A percentile compares a stretch with the other conserved stretches of the same genome.
Conservation (phyloP, 2,113 vertebrate species). For the Paramisgurnus dabryanus region DNA sequence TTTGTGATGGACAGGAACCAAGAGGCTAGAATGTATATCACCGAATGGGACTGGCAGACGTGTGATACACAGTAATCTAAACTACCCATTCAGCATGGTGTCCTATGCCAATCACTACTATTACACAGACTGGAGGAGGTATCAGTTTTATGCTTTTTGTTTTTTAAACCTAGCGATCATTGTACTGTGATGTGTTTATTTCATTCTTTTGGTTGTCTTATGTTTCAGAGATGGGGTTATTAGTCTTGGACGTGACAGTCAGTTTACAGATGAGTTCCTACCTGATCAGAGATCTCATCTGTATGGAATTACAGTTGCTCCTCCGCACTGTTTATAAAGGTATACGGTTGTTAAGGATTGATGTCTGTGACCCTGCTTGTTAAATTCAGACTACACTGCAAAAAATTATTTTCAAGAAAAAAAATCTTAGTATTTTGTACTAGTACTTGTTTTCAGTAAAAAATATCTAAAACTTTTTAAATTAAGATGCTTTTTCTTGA, state of each 20-base stretch:
- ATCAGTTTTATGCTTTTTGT: neutral
- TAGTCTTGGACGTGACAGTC: slow-evolving; percentile 80
- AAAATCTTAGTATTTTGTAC: no score
- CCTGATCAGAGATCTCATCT: slow-evolving; percentile 94
- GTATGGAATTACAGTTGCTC: slow-evolving; percentile 90
- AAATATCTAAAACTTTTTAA: no score
- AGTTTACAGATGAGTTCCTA: slow-evolving; percentile 87
- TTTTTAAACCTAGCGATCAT: neutral
- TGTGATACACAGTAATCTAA: slow-evolving; percentile 82
- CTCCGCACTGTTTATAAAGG: slow-evolving; percentile 86
- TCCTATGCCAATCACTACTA: slow-evolving; percentile 91
- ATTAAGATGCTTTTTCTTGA: no score
- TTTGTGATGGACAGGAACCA: slow-evolving; percentile 81
- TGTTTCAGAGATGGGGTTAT: slow-evolving; percentile 90
- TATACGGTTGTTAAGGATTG: slow-evolving; percentile 47
- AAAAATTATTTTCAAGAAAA: no score
- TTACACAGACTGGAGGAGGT: slow-evolving; percentile 97
- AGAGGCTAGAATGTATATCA: slow-evolving; percentile 86
- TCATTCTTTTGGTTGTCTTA: neutral
- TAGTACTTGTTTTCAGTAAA: no score
- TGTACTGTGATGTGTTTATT: no score
- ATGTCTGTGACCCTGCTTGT: neutral
- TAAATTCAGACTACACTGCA: no score
- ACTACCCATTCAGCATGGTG: slow-evolving; percentile 93
- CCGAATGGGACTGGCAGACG: slow-evolving; percentile 83